Conservation (phyloP, 2,797 vertebrate genomes). For the Crocidura indochinensis region DNA sequence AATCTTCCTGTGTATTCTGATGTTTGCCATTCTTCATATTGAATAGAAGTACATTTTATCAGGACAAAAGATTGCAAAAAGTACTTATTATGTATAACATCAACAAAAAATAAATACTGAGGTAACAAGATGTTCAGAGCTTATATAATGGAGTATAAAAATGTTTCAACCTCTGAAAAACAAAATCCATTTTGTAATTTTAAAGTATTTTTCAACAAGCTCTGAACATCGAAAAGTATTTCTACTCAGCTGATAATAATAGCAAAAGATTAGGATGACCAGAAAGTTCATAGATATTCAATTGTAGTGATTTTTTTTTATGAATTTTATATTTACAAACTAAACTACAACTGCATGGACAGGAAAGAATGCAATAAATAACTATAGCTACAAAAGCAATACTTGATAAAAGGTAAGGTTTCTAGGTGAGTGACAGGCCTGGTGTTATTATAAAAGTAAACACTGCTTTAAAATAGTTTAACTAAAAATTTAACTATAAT, state of each 20-base stretch:
- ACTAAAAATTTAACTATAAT: background rate
- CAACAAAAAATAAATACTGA: constrained; percentile 61
- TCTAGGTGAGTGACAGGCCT: background rate
- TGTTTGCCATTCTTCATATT: constrained; percentile 47
- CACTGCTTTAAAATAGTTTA: background rate
- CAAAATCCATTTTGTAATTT: constrained; percentile 52
- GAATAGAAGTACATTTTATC: constrained; percentile 53
- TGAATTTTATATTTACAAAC: constrained; percentile 15
- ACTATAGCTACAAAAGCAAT: background rate
- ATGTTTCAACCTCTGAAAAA: constrained; percentile 46
- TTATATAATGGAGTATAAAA: constrained; percentile 43
- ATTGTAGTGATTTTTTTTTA: background rate
- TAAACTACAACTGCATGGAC: background rate
- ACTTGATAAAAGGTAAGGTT: background rate
- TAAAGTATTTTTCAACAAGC: constrained; percentile 24
- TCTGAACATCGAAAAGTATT: constrained; percentile 15
- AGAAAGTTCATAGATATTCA: constrained; percentile 8
- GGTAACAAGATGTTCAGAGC: constrained; percentile 34
- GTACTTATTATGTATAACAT: constrained; percentile 41
- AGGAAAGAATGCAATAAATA: background rate
- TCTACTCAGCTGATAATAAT: background rate
- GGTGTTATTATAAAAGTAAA: background rate
- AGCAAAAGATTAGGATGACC: constrained; percentile 5
- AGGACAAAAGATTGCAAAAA: constrained; percentile 26
- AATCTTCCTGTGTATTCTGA: constrained; percentile 3